Base-by-base conservation (phyloP, 1,140 invertebrate species). In the Globodera ellingtonae region DNA sequence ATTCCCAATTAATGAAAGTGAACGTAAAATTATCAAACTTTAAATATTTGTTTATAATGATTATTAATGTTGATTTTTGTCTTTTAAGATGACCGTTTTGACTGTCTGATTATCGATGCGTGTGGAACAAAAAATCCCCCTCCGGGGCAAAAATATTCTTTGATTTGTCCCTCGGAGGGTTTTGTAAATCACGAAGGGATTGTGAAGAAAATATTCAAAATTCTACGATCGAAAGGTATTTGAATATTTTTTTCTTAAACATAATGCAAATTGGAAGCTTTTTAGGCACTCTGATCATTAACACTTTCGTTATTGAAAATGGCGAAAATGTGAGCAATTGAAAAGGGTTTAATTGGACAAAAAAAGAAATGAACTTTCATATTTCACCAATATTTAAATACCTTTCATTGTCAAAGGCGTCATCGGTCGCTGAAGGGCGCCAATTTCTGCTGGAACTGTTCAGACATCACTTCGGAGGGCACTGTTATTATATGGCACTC, bases 391-490 rank as follows among this genome's bases (percentile, higher is more conserved):
- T n/a, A 8, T 50, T 50, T 50, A 10, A 50, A 13, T 52, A 35
- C 13, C 15, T 44, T 72, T n/a, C 6, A n/a, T 44, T 74, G n/a
- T 48, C 46, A 62, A 77, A 46, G 24, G 13, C 10, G 35, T 47
- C 24, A 44, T 44, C 6, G 24, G 62, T 77, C 24, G 7, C 62
- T 35, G 52, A 77, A 67, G 62, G 44, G 48, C 47, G 62, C 8
- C 62, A 77, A 67, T 77, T 77, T 67, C 48, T 77, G 24, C 8
- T 77, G 21, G 75, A 77, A 69, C 50, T 77, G 69, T 77, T 77
- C 48, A 24, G 75, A 46, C 59, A 77, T 47, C 24, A 62, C 47
- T 77, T 77, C 47, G 75, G 75, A 18, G 56, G 56, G 35, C 65
- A 77, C 69, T 77, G 75, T 67, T 77, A 77, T 67, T 77, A 46